phyloP scores from a whole-genome alignment of 2,113 vertebrate genomes.

The Neomonachus schauinslandi region DNA sequence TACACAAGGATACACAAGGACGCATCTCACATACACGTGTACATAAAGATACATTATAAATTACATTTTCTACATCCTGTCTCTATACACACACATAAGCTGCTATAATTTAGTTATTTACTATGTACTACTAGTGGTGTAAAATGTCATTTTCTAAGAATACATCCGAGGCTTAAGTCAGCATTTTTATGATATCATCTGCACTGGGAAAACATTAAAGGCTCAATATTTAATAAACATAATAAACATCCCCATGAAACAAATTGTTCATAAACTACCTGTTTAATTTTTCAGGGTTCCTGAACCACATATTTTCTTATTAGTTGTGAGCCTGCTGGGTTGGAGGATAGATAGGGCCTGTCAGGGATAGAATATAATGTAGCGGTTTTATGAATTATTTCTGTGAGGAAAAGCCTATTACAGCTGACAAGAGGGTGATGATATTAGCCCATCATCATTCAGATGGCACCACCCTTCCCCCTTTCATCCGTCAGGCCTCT shows the following conservation, averaged over 20 bases:
- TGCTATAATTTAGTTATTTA: slow-evolving; percentile 89
- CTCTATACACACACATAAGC: slow-evolving; percentile 82
- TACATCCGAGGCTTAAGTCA: slow-evolving; percentile 90
- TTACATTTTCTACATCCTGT: slow-evolving; percentile 71
- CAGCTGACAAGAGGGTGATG: slow-evolving; percentile 99
- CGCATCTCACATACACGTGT: slow-evolving; percentile 58
- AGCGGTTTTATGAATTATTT: slow-evolving; percentile 99
- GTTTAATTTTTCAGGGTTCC: slow-evolving; percentile 99
- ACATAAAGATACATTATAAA: slow-evolving; percentile 76
- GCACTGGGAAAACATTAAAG: slow-evolving; percentile 89
- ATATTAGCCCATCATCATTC: slow-evolving; percentile 99
- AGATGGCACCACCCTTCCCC: slow-evolving; percentile 96
- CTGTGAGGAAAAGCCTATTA: slow-evolving; percentile 99
- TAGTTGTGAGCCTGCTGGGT: slow-evolving; percentile 98
- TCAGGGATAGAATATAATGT: slow-evolving; percentile 98
- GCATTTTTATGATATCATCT: slow-evolving; percentile 90
- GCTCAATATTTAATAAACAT: slow-evolving; percentile 96
- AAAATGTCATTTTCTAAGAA: slow-evolving; percentile 90
- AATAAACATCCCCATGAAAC: slow-evolving; percentile 98
- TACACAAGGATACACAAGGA: slow-evolving; percentile 46
- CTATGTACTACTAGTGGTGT: slow-evolving; percentile 85
- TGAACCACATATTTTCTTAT: slow-evolving; percentile 99
- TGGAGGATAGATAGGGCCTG: slow-evolving; percentile 99
- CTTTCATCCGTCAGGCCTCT: slow-evolving; percentile 97
- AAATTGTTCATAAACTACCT: slow-evolving; percentile 99